phyloP scores from a whole-genome alignment of 2,113 vertebrate species.

The Cyprinodon variegatus region DNA sequence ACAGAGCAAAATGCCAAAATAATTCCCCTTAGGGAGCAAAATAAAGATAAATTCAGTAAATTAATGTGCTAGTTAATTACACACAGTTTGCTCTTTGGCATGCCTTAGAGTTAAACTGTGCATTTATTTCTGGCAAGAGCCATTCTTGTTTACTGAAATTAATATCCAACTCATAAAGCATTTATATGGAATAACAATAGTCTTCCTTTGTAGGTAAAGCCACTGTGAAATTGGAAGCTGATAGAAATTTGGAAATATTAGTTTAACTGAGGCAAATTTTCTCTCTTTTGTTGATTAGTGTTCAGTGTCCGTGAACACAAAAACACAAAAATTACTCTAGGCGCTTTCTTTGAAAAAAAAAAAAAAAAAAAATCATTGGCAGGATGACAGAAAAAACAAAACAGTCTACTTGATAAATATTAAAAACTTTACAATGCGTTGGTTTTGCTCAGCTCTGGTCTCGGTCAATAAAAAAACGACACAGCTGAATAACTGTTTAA shows the following conservation, averaged over 20 bases:
- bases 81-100: conserved; percentile 13
- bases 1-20: conserved; percentile 1
- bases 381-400: neutral
- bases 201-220: conserved; percentile 7
- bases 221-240: conserved; percentile 10
- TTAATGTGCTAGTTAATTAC: conserved; percentile 20
- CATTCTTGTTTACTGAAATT: conserved; percentile 17
- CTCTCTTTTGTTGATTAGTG: conserved; percentile 36
- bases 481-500: conserved; percentile 5
- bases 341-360: conserved; percentile 15
- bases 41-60: conserved; percentile 1
- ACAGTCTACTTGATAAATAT: conserved; percentile 15
- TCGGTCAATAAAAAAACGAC: neutral
- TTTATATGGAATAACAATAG: conserved; percentile 1
- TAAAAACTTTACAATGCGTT: conserved; percentile 23
- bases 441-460: neutral
- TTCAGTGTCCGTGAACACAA: conserved; percentile 19
- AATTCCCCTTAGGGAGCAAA: neutral
- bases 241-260: conserved; percentile 32
- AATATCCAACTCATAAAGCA: conserved; percentile 5
- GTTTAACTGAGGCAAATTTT: conserved; percentile 25
- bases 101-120: conserved; percentile 13
- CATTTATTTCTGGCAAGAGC: conserved; percentile 18
- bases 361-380: neutral
- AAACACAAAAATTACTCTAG: conserved; percentile 30